Evolutionary conservation across 2,797 vertebrate genomes (phyloP).

Genomic region (Falco rusticolus): DNA sequence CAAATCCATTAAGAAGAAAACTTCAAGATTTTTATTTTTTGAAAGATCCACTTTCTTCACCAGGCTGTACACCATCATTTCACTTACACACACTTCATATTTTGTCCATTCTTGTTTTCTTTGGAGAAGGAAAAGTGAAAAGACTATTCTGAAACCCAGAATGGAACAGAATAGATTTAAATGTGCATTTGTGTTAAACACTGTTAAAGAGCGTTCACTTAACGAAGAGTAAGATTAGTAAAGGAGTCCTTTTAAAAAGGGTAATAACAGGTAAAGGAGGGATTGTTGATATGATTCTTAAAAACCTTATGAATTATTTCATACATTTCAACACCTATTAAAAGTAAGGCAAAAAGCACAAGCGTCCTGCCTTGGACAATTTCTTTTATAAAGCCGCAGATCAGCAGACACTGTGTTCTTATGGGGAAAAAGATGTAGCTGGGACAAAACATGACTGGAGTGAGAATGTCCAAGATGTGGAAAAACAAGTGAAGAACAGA

Average conservation of each 20-base stretch:
- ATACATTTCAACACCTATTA: background rate
- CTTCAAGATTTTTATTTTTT: background rate
- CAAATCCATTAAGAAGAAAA: background rate
- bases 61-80: background rate
- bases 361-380: background rate
- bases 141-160: background rate
- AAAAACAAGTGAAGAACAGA: constrained; percentile 36
- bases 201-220: background rate
- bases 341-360: background rate
- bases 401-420: constrained; percentile 14
- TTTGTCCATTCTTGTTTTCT: background rate
- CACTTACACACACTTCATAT: background rate
- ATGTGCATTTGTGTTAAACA: background rate
- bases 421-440: background rate
- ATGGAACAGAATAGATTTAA: background rate
- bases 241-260: background rate
- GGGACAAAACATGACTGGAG: constrained; percentile 32
- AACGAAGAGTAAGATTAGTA: background rate
- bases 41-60: background rate
- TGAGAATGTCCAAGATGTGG: background rate
- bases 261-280: background rate
- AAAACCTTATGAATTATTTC: background rate
- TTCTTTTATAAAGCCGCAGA: background rate
- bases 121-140: background rate
- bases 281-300: background rate